Evolutionary conservation across 2,888 invertebrate genomes (phyloP).

Genomic region (Polyommatus iphigenia): DNA sequence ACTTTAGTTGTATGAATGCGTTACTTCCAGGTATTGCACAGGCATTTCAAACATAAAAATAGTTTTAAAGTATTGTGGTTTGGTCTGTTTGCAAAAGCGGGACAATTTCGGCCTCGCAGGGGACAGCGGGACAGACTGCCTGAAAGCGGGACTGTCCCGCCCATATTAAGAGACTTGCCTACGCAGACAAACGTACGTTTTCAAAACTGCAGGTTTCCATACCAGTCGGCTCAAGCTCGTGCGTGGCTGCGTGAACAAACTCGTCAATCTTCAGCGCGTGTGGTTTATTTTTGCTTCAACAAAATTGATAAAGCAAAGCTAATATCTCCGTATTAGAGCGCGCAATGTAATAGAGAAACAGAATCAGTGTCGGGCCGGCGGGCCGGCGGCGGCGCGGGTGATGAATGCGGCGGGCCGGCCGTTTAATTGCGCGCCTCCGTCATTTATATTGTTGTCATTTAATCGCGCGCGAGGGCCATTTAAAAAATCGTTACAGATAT

Average conservation of each 20-base stretch:
- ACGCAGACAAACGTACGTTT: background rate
- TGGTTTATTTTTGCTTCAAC: background rate
- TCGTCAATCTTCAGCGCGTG: background rate
- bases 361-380: slow-evolving; percentile 55
- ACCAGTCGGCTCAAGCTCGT: background rate
- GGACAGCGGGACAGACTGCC: no score
- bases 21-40: no score
- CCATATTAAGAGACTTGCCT: no score
- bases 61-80: no score
- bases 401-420: slow-evolving; percentile 56
- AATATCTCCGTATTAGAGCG: slow-evolving; percentile 20
- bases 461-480: slow-evolving; percentile 51
- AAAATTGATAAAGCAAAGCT: slow-evolving; percentile 11
- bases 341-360: slow-evolving; percentile 50
- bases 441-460: slow-evolving; percentile 67
- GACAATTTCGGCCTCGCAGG: no score
- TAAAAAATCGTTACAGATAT: slow-evolving; percentile 39
- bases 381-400: slow-evolving; percentile 48
- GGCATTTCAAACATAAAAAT: no score
- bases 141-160: no score
- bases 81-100: no score
- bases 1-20: no score
- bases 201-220: background rate
- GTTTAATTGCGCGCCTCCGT: slow-evolving; percentile 63
- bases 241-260: background rate